Conservation (phyloP, 1,140 invertebrate species). For the Xylocopa sonorina region DNA sequence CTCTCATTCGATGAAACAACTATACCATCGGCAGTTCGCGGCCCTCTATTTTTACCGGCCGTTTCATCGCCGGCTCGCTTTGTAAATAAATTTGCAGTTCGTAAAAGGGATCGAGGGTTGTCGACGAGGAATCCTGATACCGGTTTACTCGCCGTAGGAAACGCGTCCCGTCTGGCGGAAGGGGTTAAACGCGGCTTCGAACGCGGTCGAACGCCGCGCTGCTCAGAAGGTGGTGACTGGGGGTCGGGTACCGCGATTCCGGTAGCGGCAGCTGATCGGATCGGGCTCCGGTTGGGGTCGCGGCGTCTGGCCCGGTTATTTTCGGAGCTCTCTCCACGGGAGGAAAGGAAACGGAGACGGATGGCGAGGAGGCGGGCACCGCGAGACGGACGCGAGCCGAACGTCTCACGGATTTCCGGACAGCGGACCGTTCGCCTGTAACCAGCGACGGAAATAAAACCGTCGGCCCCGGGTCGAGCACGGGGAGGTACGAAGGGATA, state of each 20-base stretch:
- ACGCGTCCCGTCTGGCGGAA: neutral
- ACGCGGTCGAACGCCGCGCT: too few species aligned
- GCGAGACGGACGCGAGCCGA: constrained; percentile 30
- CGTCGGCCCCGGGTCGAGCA: neutral
- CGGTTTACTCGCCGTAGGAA: too few species aligned
- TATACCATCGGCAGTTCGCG: too few species aligned
- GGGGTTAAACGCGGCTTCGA: constrained; percentile 4
- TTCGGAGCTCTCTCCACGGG: constrained; percentile 18
- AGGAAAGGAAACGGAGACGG: neutral
- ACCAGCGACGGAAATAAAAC: constrained; percentile 52
- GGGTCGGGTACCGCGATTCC: too few species aligned
- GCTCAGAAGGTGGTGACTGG: too few species aligned
- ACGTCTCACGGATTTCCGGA: constrained; percentile 59
- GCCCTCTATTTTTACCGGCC: neutral
- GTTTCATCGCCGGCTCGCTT: neutral
- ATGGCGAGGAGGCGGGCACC: neutral
- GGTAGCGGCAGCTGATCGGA: constrained; percentile 47
- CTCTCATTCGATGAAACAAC: neutral
- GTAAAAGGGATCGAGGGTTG: neutral
- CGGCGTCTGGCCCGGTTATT: constrained; percentile 50
- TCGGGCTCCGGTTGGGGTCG: constrained; percentile 14
- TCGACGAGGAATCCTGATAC: neutral
- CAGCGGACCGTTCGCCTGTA: constrained; percentile 13
- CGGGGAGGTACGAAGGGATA: too few species aligned
- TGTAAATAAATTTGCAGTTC: constrained; percentile 7